Evolutionary conservation across 2,113 vertebrate species (phyloP), one percentile per base, ranked within the genome.

Genomic region (zebrafish (Danio rerio)): DNA sequence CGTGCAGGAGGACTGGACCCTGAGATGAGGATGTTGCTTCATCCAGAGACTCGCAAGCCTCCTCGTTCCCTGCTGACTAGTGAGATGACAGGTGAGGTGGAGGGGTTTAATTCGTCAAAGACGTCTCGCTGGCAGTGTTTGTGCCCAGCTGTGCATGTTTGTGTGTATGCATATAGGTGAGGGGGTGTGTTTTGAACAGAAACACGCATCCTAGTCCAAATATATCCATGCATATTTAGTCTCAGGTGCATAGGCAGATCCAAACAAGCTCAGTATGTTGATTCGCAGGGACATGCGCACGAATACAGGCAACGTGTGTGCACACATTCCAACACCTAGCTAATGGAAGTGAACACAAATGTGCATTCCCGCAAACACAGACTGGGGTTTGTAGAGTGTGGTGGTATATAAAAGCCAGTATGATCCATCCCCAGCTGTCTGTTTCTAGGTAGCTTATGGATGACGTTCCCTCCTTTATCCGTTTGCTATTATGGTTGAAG

Each of bases 91-190:
- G 66, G 66, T 81, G 42, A 71, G 40, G 50, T 58, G 31, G 0
- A 2, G 45, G 59, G 71, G 83, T 84, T 79, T 83, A 80, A 88
- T 84, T 87, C 56, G 78, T 81, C 85, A 85, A 77, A 75, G 78
- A 75, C 43, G 62, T 81, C 80, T 69, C 66, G 31, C 76, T 62
- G 70, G 65, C 45, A 61, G 53, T 16, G 62, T 47, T 70, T 73
- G 71, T n/a, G 58, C 61, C 7, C 58, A 84, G 62, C 13, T 9
- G 78, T 79, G 45, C 8, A 31, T 53, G 68, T 47, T 68, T 83
- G 70, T 4, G 6, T 47, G 42, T 15, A 61, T 63, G 82, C 74
- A 62, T 63, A 73, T 68, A 55, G 61, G 56, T 66, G 71, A 40
- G 71, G 40, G 43, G 58, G 72, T 65, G 53, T 63, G 13, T 50